Conservation (phyloP, 1,140 invertebrate species). For the Rhyzopertha dominica region DNA sequence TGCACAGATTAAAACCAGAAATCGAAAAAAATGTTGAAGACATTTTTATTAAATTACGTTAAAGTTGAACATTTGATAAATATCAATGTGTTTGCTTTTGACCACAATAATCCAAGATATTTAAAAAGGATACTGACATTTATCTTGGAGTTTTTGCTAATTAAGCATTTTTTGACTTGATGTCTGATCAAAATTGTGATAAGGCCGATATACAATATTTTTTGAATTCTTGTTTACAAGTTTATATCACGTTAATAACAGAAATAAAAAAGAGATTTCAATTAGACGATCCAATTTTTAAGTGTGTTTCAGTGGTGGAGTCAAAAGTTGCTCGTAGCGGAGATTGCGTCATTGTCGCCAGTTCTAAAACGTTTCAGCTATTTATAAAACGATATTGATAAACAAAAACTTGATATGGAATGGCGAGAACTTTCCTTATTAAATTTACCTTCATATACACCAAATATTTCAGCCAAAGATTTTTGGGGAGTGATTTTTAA, state of each 20-base stretch:
- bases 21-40: constrained; percentile 17
- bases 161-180: not conserved
- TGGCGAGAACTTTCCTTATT: constrained; percentile 20
- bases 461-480: constrained; percentile 3
- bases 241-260: constrained; percentile 19
- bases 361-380: constrained; percentile 17
- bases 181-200: not conserved
- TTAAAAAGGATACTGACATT: constrained; percentile 17
- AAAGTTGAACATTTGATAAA: constrained; percentile 5
- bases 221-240: constrained; percentile 16
- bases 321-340: constrained; percentile 11
- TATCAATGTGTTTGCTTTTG: constrained; percentile 10
- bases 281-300: constrained; percentile 18
- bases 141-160: constrained; percentile 12
- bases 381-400: constrained; percentile 4
- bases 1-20: constrained; percentile 32
- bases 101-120: constrained; percentile 11
- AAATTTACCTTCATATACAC: constrained; percentile 8
- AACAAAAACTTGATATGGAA: constrained; percentile 18
- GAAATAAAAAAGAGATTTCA: constrained; percentile 23
- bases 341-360: constrained; percentile 8
- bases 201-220: constrained; percentile 7
- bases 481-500: constrained; percentile 18
- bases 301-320: constrained; percentile 17
- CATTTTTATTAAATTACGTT: constrained; percentile 11